A percentile compares a stretch with the other conserved stretches of the same genome.
Evolutionary conservation across 2,797 vertebrate species (phyloP).

Genomic region (Schizothorax lantsangensis): DNA sequence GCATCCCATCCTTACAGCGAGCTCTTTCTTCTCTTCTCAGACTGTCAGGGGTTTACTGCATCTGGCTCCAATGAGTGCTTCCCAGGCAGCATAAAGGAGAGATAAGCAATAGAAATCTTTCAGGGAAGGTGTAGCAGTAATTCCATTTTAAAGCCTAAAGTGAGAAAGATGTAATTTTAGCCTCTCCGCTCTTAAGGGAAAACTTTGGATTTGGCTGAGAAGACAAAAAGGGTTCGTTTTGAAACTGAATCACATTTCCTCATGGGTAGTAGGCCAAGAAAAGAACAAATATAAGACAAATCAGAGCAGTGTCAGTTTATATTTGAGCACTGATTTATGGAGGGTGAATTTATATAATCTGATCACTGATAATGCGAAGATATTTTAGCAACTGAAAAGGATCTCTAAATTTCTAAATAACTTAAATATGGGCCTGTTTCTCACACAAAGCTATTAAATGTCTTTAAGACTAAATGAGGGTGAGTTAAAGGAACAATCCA

Average conservation of each 20-base stretch:
- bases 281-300: background rate
- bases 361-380: background rate
- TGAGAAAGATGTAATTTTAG: constrained; percentile 49
- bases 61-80: constrained; percentile 58
- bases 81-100: constrained; percentile 58
- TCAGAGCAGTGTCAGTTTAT: background rate
- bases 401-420: background rate
- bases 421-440: background rate
- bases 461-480: background rate
- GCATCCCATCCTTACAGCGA: constrained; percentile 32
- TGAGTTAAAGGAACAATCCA: background rate
- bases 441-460: background rate
- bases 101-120: constrained; percentile 53
- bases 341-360: constrained; percentile 23
- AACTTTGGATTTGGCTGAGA: constrained; percentile 41
- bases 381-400: background rate
- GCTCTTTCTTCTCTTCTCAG: constrained; percentile 72
- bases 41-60: constrained; percentile 68
- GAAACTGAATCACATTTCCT: constrained; percentile 26
- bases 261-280: constrained; percentile 17
- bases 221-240: constrained; percentile 38
- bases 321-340: constrained; percentile 3
- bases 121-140: constrained; percentile 61
- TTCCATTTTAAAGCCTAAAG: constrained; percentile 62
- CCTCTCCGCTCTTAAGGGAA: constrained; percentile 4